Conservation (phyloP, 2,888 invertebrate genomes). For the Falcaria lacertinaria region DNA sequence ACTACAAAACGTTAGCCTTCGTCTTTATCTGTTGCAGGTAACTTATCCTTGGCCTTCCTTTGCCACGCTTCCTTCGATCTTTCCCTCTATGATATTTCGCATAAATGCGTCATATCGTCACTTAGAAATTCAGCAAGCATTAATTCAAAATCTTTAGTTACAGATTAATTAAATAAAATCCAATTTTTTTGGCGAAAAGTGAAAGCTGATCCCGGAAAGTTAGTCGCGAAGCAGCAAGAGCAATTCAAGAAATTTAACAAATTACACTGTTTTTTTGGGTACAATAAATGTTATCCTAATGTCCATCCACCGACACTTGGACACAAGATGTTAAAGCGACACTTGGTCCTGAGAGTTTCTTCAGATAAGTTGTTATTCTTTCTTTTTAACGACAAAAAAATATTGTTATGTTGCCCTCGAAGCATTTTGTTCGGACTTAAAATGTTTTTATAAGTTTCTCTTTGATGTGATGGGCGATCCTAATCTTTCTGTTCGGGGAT, state of each 20-base stretch:
- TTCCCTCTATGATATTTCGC: too few species aligned
- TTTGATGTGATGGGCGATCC: constrained; percentile 19
- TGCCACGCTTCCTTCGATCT: too few species aligned
- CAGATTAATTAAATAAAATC: neutral
- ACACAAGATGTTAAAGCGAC: constrained; percentile 19
- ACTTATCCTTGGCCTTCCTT: too few species aligned
- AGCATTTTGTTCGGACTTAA: constrained; percentile 5
- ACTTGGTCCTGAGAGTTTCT: constrained; percentile 30
- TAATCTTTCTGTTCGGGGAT: constrained; percentile 20
- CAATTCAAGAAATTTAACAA: neutral
- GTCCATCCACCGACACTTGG: constrained; percentile 3
- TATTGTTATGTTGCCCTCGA: constrained; percentile 26
- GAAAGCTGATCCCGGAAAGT: neutral
- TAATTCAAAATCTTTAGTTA: too few species aligned
- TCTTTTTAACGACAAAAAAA: constrained; percentile 19
- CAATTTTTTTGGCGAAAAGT: neutral
- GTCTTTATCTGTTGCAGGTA: too few species aligned
- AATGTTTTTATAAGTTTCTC: constrained; percentile 18
- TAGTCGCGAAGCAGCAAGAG: neutral
- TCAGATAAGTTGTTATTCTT: constrained; percentile 29
- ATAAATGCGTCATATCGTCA: too few species aligned
- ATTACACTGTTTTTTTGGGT: neutral
- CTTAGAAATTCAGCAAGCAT: too few species aligned
- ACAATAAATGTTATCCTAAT: neutral
- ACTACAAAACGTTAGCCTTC: too few species aligned